Evolutionary conservation across 2,888 invertebrate species (phyloP), one percentile per base, ranked within the genome.

Genomic region (Thera obeliscata): DNA sequence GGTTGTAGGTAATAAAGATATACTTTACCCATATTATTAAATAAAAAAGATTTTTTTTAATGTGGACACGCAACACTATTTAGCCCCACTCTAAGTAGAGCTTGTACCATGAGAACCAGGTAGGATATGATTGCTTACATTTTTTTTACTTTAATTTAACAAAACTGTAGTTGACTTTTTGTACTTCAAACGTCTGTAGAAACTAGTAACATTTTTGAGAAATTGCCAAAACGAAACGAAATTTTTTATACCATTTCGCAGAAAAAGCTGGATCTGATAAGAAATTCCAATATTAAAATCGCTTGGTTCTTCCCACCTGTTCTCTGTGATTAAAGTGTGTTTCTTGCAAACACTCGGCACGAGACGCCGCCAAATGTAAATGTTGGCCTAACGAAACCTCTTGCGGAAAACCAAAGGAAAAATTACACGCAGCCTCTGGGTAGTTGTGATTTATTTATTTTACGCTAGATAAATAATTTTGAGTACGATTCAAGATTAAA

Each of bases 301-400:
- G 86, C 87, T 86, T 82, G 82, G 77, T 75, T 83, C 79, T 81
- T 82, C 72, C 82, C 86, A 87, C 91, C 90, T 90, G 89, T 88
- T 89, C 86, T 79, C 87, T 80, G 87, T 90, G 92, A 91, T 92
- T 92, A 91, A 92, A 91, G 89, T 87, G 86, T 86, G 86, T 87
- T 86, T 79, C 78, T 76, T 77, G 82, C 85, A 87, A 90, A 87
- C 85, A 86, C 75, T 81, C 80, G 78, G 79, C 76, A 79, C 78
- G 78, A 79, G 81, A 78, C 83, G 84, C 80, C 81, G 83, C 81
- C 85, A 78, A 90, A 90, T 86, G 91, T 87, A 90, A 92, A 93
- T 91, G 90, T 91, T 90, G 79, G 83, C 80, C 78, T 76, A 84
- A 82, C 82, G 81, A 86, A 87, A 86, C 81, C 86, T 87, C 87